These are phyloP conservation scores for Drosophila pallidifrons DNA, from an alignment of 1,140 invertebrate genomes.

Conservation along the genomic window DNA sequence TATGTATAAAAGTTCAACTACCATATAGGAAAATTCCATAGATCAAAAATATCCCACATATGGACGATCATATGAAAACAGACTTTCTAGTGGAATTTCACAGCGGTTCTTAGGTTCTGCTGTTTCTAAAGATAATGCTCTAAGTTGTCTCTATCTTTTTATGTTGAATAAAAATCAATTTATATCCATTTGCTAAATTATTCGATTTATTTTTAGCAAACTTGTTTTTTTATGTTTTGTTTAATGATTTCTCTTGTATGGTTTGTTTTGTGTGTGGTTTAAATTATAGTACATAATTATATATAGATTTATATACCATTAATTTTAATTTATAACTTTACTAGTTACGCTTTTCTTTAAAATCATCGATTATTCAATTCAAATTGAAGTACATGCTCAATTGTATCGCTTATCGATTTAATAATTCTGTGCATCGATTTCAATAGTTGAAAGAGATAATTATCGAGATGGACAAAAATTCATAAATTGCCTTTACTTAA, in stretches of 20 bases:
- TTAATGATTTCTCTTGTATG: constrained; percentile 57
- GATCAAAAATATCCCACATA: no score
- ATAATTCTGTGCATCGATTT: constrained; percentile 56
- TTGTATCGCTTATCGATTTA: constrained; percentile 47
- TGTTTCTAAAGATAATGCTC: not conserved
- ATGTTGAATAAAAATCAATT: constrained; percentile 19
- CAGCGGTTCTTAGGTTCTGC: no score
- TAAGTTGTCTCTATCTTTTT: not conserved
- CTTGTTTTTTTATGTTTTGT: constrained; percentile 53
- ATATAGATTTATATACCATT: constrained; percentile 64
- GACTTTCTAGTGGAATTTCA: no score
- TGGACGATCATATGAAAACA: no score
- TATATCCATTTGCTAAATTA: constrained; percentile 77
- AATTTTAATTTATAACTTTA: constrained; percentile 67
- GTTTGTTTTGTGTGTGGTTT: constrained; percentile 41
- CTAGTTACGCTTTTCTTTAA: constrained; percentile 67
- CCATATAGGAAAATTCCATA: no score
- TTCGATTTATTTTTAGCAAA: constrained; percentile 80
- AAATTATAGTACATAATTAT: constrained; percentile 72
- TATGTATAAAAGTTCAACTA: no score
- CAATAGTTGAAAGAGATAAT: constrained; percentile 72
- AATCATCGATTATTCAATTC: constrained; percentile 63
- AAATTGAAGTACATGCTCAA: constrained; percentile 65
- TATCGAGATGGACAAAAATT: constrained; percentile 76
- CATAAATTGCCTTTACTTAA: constrained; percentile 63